Percentiles rank a stretch among this genome's conserved stretches.
Conservation (phyloP, 2,888 invertebrate species). For the Smittia sp. region DNA sequence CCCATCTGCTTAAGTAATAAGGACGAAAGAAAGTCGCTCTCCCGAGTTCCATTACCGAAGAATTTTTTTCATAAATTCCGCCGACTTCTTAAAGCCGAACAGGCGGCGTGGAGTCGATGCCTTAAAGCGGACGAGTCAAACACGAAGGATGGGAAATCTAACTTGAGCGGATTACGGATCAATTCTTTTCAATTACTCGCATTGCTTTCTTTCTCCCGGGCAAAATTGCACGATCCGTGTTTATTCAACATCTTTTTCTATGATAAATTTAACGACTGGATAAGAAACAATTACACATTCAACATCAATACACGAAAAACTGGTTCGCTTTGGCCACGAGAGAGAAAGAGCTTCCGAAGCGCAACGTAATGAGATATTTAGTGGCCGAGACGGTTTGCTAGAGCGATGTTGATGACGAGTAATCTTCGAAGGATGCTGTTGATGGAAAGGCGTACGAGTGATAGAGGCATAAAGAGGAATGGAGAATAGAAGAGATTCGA, state of each 20-base stretch:
- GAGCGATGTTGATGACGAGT: constrained; percentile 70
- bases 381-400: constrained; percentile 51
- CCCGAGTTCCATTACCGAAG: neutral
- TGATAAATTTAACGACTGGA: neutral
- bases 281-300: constrained; percentile 23
- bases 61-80: neutral
- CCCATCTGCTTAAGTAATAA: neutral
- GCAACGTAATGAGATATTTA: constrained; percentile 7
- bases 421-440: constrained; percentile 69
- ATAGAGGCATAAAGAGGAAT: neutral
- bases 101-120: neutral
- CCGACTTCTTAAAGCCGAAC: neutral
- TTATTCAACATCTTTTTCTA: neutral
- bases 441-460: neutral
- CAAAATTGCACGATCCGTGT: neutral
- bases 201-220: neutral
- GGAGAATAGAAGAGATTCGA: neutral
- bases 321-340: neutral
- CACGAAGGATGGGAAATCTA: neutral
- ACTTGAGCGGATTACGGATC: constrained; percentile 6
- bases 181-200: neutral
- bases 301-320: neutral
- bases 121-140: neutral
- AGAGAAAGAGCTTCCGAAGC: neutral
- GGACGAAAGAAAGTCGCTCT: neutral